A percentile compares a stretch with the other conserved stretches of the same genome.
Evolutionary conservation across 2,797 vertebrate species (phyloP).

Genomic region (Crotalus adamanteus): DNA sequence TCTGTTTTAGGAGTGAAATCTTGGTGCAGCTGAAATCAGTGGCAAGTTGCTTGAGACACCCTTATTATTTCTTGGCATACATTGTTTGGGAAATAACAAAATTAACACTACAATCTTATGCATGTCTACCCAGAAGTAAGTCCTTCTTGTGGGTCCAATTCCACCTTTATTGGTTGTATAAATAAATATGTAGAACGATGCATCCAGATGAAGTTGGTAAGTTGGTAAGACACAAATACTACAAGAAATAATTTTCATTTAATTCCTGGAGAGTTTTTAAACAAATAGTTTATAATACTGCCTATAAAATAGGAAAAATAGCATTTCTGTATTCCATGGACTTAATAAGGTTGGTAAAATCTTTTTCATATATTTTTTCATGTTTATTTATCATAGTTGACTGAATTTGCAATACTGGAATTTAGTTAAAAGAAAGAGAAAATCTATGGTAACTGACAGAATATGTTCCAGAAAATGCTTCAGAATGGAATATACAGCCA

Average conservation of each 20-base stretch:
- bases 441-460: background rate
- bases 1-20: slow-evolving; percentile 14
- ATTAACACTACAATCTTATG: background rate
- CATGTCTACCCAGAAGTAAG: background rate
- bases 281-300: background rate
- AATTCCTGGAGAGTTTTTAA: background rate
- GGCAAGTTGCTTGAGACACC: background rate
- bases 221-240: background rate
- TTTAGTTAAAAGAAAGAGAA: background rate
- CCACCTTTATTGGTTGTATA: background rate
- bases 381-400: background rate
- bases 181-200: background rate
- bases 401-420: background rate
- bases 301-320: background rate
- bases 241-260: background rate
- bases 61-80: background rate
- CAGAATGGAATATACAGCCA: background rate
- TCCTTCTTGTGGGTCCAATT: background rate
- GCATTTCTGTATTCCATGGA: background rate
- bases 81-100: background rate
- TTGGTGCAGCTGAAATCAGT: background rate
- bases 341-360: background rate
- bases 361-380: background rate
- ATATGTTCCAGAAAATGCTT: background rate
- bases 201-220: background rate